Base-by-base conservation (phyloP, 2,113 vertebrate genomes). In the Chunga burmeisteri region DNA sequence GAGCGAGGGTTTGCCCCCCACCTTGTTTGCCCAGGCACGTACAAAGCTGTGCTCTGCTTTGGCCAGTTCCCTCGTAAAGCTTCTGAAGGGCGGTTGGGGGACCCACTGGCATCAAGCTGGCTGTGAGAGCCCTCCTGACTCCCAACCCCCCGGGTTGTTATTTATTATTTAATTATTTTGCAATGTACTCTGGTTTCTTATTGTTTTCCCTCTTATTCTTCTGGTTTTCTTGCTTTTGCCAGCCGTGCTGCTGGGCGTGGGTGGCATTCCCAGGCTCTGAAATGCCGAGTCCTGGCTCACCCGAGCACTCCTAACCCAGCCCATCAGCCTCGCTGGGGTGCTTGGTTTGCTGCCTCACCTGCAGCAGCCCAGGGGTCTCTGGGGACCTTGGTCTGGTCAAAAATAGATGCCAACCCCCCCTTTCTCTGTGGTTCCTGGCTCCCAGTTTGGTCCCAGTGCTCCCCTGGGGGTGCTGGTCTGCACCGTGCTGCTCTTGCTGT, bases 401-500 rank as follows among this genome's bases (percentile, higher is more conserved):
- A 84, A 17, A 14, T 3, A 32, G n/a, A 52, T 58, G 34, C 63
- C 52, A 70, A 1, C 7, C 25, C 3, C 8, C 3, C 3, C 4
- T n/a, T 65, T 17, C 22, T 25, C 29, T 9, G 26, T 7, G 16
- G 9, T 16, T 82, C 22, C 56, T 71, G 61, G 30, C 79, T 88
- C 73, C 62, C 56, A 61, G 40, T 44, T n/a, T n/a, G 61, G 29
- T 62, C 44, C 70, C 50, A 36, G 70, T 7, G 53, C 30, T 2
- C 26, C 32, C 4, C 46, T 15, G 42, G 36, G 34, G 10, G 2
- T 44, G 29, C 72, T 84, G 74, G 32, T 77, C 18, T 46, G 46
- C 19, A 4, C 53, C 0, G 0, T 9, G 70, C 16, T 11, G 46
- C 16, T 38, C 38, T n/a, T 1, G 11, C 52, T 61, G 29, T 18